Conservation (phyloP, 2,113 vertebrate species). For the Carassius gibelio region DNA sequence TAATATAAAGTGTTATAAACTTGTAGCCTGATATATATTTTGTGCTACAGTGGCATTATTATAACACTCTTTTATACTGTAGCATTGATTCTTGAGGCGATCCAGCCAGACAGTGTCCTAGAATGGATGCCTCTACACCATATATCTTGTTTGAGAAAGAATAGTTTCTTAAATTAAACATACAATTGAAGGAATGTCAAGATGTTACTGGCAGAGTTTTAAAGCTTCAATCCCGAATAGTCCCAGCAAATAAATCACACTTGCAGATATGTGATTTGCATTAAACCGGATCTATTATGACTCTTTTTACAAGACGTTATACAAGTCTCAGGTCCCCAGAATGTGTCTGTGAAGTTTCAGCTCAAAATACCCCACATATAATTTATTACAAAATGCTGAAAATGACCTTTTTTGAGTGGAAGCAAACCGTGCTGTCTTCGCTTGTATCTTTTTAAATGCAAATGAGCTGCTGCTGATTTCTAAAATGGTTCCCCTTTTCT, state of each 20-base stretch:
- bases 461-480: too few relatives aligned
- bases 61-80: neutral
- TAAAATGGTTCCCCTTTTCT: too few relatives aligned
- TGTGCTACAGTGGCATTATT: neutral
- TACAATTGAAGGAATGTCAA: neutral
- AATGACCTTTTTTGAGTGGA: too few relatives aligned
- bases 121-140: neutral
- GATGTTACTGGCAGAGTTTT: neutral
- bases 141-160: neutral
- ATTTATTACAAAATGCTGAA: too few relatives aligned
- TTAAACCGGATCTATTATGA: neutral
- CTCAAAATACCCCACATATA: too few relatives aligned
- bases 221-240: neutral
- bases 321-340: too few relatives aligned
- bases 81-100: neutral
- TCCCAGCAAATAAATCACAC: neutral
- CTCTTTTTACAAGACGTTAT: too few relatives aligned
- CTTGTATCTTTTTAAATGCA: too few relatives aligned
- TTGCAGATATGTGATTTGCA: neutral
- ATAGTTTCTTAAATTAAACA: neutral
- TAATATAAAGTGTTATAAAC: neutral
- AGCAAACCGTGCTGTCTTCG: too few relatives aligned
- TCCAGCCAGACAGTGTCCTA: neutral
- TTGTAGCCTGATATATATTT: neutral
- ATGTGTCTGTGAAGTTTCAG: too few relatives aligned